A percentile compares a stretch with the other conserved stretches of the same genome.
phyloP scores from a whole-genome alignment of 2,888 invertebrate species.

The Tenthredo scrophulariae region DNA sequence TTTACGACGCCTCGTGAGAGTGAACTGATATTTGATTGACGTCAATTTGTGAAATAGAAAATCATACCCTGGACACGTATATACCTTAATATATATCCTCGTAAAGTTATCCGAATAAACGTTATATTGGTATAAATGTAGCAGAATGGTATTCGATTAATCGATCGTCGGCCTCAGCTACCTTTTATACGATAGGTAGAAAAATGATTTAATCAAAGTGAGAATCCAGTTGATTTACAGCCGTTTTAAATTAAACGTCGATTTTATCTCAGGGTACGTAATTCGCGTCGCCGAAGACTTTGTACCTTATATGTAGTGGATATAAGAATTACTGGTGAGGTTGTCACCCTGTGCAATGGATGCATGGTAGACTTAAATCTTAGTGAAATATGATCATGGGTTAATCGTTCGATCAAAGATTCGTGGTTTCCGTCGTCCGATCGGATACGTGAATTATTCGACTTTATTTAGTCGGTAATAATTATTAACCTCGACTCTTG shows the following conservation, averaged over 20 bases:
- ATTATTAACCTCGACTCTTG: constrained; percentile 44
- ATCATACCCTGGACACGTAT: neutral
- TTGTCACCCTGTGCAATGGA: constrained; percentile 25
- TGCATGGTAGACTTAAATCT: neutral
- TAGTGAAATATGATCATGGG: constrained; percentile 11
- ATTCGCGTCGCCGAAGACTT: constrained; percentile 10
- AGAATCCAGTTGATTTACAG: constrained; percentile 21
- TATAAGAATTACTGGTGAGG: neutral
- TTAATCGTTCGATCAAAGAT: constrained; percentile 34
- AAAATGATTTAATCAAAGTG: constrained; percentile 22
- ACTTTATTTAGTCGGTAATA: constrained; percentile 40
- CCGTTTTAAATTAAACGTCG: constrained; percentile 16
- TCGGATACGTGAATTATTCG: constrained; percentile 41
- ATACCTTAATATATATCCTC: neutral
- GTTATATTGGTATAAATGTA: neutral
- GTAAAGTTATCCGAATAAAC: neutral
- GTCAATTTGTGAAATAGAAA: neutral
- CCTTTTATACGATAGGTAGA: neutral
- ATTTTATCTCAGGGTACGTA: neutral
- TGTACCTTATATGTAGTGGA: neutral
- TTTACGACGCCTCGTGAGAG: neutral
- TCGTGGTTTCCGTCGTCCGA: constrained; percentile 45
- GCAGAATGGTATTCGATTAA: neutral
- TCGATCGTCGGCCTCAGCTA: neutral
- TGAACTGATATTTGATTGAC: constrained; percentile 16